A percentile compares a stretch with the other conserved stretches of the same genome.
Evolutionary conservation across 2,113 vertebrate genomes (phyloP).

Genomic region (Carettochelys insculpta): DNA sequence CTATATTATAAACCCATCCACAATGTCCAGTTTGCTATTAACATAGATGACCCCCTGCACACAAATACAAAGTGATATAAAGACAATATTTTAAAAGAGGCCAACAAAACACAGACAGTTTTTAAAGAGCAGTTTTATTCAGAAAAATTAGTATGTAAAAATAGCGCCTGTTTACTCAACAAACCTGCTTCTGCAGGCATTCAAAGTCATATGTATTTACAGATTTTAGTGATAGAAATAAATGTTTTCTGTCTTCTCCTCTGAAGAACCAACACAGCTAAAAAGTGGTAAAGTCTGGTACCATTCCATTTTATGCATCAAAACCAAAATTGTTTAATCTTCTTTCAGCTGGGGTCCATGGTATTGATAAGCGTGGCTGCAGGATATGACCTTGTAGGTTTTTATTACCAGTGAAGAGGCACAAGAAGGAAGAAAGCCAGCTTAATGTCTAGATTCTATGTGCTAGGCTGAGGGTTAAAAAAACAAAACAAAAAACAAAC

Average conservation of each 20-base stretch:
- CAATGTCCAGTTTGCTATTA: background rate
- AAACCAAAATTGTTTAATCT: background rate
- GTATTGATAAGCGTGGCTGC: background rate
- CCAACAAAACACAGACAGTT: background rate
- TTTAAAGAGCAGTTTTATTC: background rate
- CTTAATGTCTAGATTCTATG: background rate
- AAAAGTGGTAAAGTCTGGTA: background rate
- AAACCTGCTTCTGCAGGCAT: background rate
- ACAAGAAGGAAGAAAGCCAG: conserved; percentile 3
- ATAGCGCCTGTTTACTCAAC: background rate
- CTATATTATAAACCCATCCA: background rate
- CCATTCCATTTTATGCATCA: background rate
- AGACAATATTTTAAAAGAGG: background rate
- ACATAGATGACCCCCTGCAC: background rate
- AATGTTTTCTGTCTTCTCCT: background rate
- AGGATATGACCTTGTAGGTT: conserved; percentile 7
- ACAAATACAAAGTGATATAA: background rate
- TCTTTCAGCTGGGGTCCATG: background rate
- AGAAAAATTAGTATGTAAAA: background rate
- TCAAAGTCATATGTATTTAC: background rate
- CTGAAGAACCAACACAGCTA: background rate
- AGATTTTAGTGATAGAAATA: background rate
- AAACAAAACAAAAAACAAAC: too few species aligned
- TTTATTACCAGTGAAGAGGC: background rate
- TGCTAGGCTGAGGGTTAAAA: conserved; percentile 15